Evolutionary conservation across 2,888 invertebrate genomes (phyloP).

Genomic region (Acanthopleura granulata): DNA sequence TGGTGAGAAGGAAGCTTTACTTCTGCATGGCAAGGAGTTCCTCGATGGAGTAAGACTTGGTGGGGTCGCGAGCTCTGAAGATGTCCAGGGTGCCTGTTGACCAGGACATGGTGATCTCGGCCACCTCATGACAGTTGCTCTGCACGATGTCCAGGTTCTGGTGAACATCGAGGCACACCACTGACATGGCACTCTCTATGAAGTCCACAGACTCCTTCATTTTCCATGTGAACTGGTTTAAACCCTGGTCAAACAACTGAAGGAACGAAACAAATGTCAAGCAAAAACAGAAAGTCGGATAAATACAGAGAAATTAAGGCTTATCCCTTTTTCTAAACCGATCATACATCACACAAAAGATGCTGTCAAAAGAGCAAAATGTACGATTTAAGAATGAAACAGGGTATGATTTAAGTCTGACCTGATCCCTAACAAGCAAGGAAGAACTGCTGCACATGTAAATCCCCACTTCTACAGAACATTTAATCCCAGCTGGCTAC

Average conservation of each 20-base stretch:
- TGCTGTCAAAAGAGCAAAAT: no score
- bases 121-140: slow-evolving; percentile 64
- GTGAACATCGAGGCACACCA: slow-evolving; percentile 66
- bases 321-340: no score
- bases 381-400: no score
- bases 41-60: slow-evolving; percentile 60
- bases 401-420: no score
- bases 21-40: slow-evolving; percentile 61
- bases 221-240: slow-evolving; percentile 66
- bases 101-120: slow-evolving; percentile 64
- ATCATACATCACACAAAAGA: no score
- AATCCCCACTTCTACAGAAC: no score
- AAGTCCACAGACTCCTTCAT: slow-evolving; percentile 68
- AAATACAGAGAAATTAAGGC: no score
- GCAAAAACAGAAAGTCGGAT: no score
- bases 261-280: slow-evolving; percentile 22
- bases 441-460: no score
- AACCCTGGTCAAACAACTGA: slow-evolving; percentile 66
- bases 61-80: slow-evolving; percentile 51
- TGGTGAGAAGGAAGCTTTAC: slow-evolving; percentile 35
- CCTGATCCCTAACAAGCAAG: no score
- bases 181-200: slow-evolving; percentile 66
- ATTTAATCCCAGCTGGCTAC: no score
- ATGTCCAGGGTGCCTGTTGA: slow-evolving; percentile 62
- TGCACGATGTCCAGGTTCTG: slow-evolving; percentile 66